These are phyloP conservation scores for Anastatus disparis DNA, from an alignment of 1,140 invertebrate genomes.

Conservation along the genomic window DNA sequence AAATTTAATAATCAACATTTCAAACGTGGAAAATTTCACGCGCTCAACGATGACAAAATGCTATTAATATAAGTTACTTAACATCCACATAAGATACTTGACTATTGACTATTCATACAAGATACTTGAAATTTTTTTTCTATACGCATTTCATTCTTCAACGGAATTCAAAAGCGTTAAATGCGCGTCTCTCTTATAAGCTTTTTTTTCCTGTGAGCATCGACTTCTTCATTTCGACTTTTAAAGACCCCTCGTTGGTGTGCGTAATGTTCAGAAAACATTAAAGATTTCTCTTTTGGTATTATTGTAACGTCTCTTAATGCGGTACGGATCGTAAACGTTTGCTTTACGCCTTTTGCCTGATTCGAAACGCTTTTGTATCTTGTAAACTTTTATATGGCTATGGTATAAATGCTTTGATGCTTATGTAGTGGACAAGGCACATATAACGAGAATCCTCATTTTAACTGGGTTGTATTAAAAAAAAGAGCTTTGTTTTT, in stretches of 20 bases:
- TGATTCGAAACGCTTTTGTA: constrained; percentile 29
- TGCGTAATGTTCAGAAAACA: constrained; percentile 21
- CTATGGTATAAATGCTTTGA: background rate
- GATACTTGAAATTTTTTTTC: background rate
- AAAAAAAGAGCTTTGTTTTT: no score
- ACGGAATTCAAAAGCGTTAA: constrained; percentile 47
- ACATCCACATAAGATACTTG: background rate
- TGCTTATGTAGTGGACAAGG: background rate
- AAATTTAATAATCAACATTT: no score
- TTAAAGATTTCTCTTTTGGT: constrained; percentile 36
- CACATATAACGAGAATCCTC: constrained; percentile 11
- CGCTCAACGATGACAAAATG: no score
- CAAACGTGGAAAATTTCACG: no score
- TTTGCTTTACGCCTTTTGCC: constrained; percentile 33
- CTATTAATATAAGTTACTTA: background rate
- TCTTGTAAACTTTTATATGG: no score
- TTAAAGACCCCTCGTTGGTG: constrained; percentile 18
- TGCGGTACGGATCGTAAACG: constrained; percentile 30
- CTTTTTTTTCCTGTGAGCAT: constrained; percentile 46
- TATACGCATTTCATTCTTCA: background rate
- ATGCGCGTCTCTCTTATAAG: no score
- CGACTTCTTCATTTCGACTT: constrained; percentile 38
- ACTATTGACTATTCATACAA: background rate
- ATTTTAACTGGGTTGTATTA: constrained; percentile 28
- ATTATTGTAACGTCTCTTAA: background rate